These are phyloP conservation scores for Pemphredon lugubris DNA, from an alignment of 2,888 invertebrate species.

Conservation along the genomic window DNA sequence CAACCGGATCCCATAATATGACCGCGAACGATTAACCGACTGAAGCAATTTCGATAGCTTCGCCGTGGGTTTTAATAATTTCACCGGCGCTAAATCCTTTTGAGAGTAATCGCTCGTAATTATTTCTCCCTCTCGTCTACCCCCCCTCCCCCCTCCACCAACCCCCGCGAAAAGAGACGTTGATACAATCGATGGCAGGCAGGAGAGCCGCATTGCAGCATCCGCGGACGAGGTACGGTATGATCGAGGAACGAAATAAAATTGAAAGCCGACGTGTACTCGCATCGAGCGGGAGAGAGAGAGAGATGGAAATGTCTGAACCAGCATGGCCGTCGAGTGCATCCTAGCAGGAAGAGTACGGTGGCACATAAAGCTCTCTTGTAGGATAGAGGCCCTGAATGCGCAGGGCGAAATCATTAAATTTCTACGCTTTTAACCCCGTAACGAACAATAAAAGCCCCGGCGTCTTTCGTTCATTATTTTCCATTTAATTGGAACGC, in stretches of 20 bases:
- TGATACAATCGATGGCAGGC: constrained; percentile 31
- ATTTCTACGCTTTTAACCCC: not conserved
- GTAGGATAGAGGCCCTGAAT: constrained; percentile 21
- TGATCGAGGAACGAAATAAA: constrained; percentile 60
- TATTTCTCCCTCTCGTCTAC: constrained; percentile 1
- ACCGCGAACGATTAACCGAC: too few relatives aligned
- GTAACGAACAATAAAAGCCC: too few relatives aligned
- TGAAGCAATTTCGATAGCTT: too few relatives aligned
- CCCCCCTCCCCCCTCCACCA: not conserved
- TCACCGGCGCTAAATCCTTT: too few relatives aligned
- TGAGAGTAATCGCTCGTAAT: constrained; percentile 13
- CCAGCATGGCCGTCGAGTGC: constrained; percentile 54
- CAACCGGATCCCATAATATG: too few relatives aligned
- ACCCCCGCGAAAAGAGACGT: constrained; percentile 15
- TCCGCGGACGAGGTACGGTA: constrained; percentile 44
- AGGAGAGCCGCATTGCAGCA: constrained; percentile 51
- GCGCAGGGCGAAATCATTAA: constrained; percentile 21
- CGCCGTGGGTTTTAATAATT: too few relatives aligned
- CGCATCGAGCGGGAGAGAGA: constrained; percentile 44
- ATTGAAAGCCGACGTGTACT: constrained; percentile 53
- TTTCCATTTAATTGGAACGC: too few relatives aligned
- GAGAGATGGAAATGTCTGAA: constrained; percentile 59
- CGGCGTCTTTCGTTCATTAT: too few relatives aligned
- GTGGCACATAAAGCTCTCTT: constrained; percentile 20
- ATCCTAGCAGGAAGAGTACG: constrained; percentile 51